These are phyloP conservation scores for Mycogona germanica DNA, from an alignment of 2,888 invertebrate genomes.

Conservation along the genomic window DNA sequence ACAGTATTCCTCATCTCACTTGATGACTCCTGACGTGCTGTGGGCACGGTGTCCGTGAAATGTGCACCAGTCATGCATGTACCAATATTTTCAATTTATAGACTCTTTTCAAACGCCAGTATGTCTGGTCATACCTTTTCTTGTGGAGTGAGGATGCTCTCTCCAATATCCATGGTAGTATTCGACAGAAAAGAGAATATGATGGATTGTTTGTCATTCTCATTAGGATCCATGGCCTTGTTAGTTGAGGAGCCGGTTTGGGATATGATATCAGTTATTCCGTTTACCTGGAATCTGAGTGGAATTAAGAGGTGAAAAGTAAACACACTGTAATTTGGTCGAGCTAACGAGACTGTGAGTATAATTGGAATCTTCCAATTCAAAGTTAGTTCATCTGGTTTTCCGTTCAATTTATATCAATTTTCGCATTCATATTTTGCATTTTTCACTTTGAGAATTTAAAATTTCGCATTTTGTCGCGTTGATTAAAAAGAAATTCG, in stretches of 20 bases:
- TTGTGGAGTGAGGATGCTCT: background rate
- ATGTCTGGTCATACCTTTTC: constrained; percentile 4
- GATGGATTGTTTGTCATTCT: constrained; percentile 5
- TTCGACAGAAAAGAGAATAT: background rate
- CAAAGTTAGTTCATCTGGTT: no score
- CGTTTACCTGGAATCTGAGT: constrained; percentile 13
- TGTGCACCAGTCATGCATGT: background rate
- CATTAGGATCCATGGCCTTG: background rate
- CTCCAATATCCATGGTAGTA: background rate
- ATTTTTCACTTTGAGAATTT: no score
- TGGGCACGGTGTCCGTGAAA: no score
- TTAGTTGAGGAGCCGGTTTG: background rate
- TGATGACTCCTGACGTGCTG: no score
- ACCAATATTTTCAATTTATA: background rate
- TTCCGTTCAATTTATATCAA: no score
- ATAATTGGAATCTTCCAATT: no score
- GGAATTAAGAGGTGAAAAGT: background rate
- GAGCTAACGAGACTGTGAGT: no score
- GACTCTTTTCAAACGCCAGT: background rate
- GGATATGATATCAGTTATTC: constrained; percentile 5
- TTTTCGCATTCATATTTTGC: no score
- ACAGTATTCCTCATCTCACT: no score
- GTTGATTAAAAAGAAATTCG: no score
- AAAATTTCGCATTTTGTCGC: no score
- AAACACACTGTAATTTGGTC: no score